A percentile compares a stretch with the other conserved stretches of the same genome.
phyloP scores from a whole-genome alignment of 2,113 vertebrate species.

The human (Homo sapiens) region GRCh38 chr16:52858501-52859000 shows the following conservation, averaged over 20 bases:
- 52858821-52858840: no score
- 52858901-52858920: no score
- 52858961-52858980: no score
- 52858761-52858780: background rate
- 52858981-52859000: no score
- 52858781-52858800: no score
- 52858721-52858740: background rate
- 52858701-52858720: background rate
- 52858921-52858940: no score
- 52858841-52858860: no score
- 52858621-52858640: background rate
- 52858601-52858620: background rate
- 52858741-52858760: background rate
- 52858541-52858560: background rate
- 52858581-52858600: background rate
- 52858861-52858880: no score
- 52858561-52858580: background rate
- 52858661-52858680: background rate
- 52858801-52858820: no score
- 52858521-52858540: background rate
- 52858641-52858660: background rate
- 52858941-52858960: no score
- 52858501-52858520: background rate
- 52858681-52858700: background rate
- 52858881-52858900: no score